These are phyloP conservation scores for Protosalanx chinensis DNA, from an alignment of 2,797 vertebrate genomes.

Conservation along the genomic window DNA sequence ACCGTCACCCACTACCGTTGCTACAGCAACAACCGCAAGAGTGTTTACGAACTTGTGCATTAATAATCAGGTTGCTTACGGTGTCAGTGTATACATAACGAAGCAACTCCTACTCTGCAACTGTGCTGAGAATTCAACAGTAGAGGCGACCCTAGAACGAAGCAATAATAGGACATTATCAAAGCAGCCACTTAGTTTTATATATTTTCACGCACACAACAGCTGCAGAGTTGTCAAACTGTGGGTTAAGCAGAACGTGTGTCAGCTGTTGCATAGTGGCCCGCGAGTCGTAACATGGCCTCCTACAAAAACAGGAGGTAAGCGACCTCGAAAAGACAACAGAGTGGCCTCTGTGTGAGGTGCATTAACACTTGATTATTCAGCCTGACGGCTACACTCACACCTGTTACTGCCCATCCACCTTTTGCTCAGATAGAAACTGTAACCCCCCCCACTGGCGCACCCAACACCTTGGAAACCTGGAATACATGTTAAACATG, in stretches of 20 bases:
- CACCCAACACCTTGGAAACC: neutral
- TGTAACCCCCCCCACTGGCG: constrained; percentile 28
- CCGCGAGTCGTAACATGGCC: neutral
- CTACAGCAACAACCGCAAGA: neutral
- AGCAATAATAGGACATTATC: neutral
- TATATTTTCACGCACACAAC: neutral
- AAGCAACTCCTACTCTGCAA: neutral
- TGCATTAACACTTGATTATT: neutral
- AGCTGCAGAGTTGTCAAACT: neutral
- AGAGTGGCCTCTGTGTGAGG: neutral
- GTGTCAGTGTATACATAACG: too few relatives aligned
- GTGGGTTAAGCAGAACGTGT: neutral
- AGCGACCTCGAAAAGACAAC: neutral
- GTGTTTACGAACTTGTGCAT: neutral
- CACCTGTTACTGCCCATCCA: constrained; percentile 38
- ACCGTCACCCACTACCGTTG: neutral
- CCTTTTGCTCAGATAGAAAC: constrained; percentile 53
- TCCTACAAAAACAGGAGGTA: neutral
- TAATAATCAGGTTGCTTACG: too few relatives aligned
- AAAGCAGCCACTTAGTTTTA: neutral
- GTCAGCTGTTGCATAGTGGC: neutral
- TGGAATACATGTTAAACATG: constrained; percentile 5
- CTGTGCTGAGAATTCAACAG: neutral
- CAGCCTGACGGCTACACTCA: constrained; percentile 7
- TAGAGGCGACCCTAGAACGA: neutral